Conservation (phyloP, 2,113 vertebrate genomes). For the Tinamus guttatus region DNA sequence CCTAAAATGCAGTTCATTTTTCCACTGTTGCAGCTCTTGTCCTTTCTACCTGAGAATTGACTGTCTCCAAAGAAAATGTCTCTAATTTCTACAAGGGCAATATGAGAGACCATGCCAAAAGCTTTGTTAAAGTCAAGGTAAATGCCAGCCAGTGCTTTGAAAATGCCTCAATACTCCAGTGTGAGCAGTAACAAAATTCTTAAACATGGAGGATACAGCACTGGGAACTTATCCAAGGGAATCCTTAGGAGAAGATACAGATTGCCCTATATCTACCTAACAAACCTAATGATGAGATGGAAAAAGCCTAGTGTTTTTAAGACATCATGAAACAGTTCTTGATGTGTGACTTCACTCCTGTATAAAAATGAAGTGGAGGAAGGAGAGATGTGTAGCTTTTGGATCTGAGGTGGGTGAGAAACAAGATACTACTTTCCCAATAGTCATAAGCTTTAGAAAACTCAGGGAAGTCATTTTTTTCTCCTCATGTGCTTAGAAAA, state of each 20-base stretch:
- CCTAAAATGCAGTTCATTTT: neutral
- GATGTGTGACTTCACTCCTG: neutral
- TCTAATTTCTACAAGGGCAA: neutral
- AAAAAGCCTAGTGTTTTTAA: neutral
- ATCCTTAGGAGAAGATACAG: neutral
- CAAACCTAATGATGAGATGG: neutral
- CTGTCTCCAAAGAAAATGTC: neutral
- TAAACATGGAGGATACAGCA: fast-evolving
- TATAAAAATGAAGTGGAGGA: neutral
- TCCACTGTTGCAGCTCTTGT: neutral
- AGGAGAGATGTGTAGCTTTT: neutral
- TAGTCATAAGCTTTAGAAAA: neutral
- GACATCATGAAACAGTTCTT: neutral
- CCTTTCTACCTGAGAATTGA: neutral
- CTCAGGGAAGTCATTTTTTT: neutral
- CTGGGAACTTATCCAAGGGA: fast-evolving
- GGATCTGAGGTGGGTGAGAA: neutral
- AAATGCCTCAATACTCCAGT: neutral
- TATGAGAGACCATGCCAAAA: fast-evolving
- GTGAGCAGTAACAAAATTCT: neutral
- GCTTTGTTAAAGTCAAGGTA: neutral
- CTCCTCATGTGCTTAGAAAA: neutral
- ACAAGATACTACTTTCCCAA: neutral
- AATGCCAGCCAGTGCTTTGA: neutral
- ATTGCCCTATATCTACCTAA: neutral